These are phyloP conservation scores for Junco hyemalis DNA, from an alignment of 2,113 vertebrate species.

Conservation along the genomic window DNA sequence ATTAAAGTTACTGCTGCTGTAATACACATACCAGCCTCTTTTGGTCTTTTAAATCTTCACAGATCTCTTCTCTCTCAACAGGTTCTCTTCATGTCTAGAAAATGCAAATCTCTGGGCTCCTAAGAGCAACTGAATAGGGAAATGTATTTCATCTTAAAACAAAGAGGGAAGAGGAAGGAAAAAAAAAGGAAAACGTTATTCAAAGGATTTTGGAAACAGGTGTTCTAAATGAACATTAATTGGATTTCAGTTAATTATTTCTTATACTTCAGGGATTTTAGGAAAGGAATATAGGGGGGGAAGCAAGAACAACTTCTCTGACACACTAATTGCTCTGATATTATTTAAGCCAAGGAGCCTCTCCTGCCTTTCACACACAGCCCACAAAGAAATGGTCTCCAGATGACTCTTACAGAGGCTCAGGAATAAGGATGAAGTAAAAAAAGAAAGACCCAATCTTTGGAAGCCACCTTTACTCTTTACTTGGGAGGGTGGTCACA, in stretches of 20 bases:
- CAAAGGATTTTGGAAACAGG: constrained; percentile 80
- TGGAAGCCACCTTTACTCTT: background rate
- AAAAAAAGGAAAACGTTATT: constrained; percentile 74
- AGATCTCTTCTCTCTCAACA: constrained; percentile 54
- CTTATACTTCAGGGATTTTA: constrained; percentile 74
- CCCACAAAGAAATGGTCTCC: background rate
- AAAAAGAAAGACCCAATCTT: background rate
- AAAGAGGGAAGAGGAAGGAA: constrained; percentile 58
- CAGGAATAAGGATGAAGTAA: background rate
- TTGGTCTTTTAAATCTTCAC: constrained; percentile 70
- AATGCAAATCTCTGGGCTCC: constrained; percentile 73
- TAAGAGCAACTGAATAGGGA: constrained; percentile 67
- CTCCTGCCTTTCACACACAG: background rate
- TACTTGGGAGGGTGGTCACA: background rate
- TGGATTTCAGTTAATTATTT: constrained; percentile 83
- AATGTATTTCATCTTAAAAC: constrained; percentile 80
- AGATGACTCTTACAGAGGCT: background rate
- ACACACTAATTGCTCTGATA: constrained; percentile 67
- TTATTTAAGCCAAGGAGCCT: constrained; percentile 54
- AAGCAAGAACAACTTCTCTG: constrained; percentile 62
- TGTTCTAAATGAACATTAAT: constrained; percentile 80
- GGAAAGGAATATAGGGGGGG: constrained; percentile 42
- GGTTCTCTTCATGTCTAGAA: constrained; percentile 67
- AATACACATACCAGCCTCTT: constrained; percentile 31
- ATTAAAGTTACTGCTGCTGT: constrained; percentile 60